These are phyloP conservation scores for Athalia rosae DNA, from an alignment of 2,888 invertebrate genomes.

Conservation along the genomic window DNA sequence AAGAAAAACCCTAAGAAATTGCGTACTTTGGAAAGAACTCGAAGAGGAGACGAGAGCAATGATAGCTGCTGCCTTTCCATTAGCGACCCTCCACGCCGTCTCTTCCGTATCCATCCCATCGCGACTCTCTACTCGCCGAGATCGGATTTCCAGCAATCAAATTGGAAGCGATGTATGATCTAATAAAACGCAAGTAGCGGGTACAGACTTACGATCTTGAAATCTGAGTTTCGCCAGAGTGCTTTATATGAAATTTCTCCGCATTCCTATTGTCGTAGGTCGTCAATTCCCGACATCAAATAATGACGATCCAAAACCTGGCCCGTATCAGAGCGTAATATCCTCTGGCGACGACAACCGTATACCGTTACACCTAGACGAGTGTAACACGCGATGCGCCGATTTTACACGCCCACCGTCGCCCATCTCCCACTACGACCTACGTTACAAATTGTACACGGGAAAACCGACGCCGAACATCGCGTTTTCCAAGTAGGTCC, in stretches of 20 bases:
- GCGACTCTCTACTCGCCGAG: conserved; percentile 27
- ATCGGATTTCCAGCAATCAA: conserved; percentile 63
- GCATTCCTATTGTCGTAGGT: conserved; percentile 32
- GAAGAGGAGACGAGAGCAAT: conserved; percentile 37
- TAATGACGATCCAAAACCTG: background rate
- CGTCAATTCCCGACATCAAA: conserved; percentile 21
- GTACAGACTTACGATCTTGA: conserved; percentile 51
- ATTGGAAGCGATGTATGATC: conserved; percentile 63
- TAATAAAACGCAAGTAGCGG: conserved; percentile 59
- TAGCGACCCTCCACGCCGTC: conserved; percentile 28
- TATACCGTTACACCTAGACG: background rate
- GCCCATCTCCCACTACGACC: no score
- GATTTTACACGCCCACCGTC: no score
- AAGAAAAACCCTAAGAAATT: conserved; percentile 37
- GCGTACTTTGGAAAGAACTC: conserved; percentile 43
- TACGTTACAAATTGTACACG: no score
- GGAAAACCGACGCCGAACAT: no score
- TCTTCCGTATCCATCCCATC: conserved; percentile 32
- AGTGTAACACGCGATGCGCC: no score
- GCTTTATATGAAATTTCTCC: conserved; percentile 40
- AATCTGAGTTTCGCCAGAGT: conserved; percentile 40
- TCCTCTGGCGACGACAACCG: background rate
- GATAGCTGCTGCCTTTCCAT: conserved; percentile 42
- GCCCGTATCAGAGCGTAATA: background rate
- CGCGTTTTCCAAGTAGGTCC: no score